Conservation (phyloP, 2,113 vertebrate species). For the Asarcornis scutulata region DNA sequence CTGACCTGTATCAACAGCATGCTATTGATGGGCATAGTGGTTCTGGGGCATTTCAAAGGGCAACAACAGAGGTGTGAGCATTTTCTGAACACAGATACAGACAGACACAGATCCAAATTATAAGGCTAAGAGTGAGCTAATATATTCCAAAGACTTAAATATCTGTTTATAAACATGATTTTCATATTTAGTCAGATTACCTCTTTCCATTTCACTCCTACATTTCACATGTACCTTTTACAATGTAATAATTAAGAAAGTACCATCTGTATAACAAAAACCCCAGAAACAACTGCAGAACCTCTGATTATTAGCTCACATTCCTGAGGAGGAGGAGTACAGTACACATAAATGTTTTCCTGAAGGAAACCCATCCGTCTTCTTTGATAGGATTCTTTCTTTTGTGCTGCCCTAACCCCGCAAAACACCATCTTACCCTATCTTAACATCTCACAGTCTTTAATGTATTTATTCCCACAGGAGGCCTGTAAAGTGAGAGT, state of each 20-base stretch:
- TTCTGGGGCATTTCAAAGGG: not conserved
- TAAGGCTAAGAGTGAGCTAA: not conserved
- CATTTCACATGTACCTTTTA: not conserved
- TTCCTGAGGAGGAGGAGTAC: not conserved
- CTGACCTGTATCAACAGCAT: not conserved
- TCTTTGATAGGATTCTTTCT: not conserved
- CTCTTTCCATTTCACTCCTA: not conserved
- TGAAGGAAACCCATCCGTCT: not conserved
- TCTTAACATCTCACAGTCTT: not conserved
- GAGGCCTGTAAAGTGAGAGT: not conserved
- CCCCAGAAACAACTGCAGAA: constrained; percentile 30
- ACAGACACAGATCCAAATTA: not conserved
- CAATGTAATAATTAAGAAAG: constrained; percentile 23
- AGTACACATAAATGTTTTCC: not conserved
- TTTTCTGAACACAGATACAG: not conserved
- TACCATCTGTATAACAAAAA: constrained; percentile 13
- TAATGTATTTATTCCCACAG: not conserved
- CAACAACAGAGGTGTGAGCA: not conserved
- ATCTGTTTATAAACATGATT: not conserved
- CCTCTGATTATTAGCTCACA: not conserved
- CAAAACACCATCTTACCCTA: not conserved
- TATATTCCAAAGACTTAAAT: not conserved
- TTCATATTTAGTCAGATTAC: not conserved
- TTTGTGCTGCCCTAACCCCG: not conserved
- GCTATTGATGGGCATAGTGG: not conserved